phyloP scores from a whole-genome alignment of 2,888 invertebrate genomes.

The Celastrina argiolus region DNA sequence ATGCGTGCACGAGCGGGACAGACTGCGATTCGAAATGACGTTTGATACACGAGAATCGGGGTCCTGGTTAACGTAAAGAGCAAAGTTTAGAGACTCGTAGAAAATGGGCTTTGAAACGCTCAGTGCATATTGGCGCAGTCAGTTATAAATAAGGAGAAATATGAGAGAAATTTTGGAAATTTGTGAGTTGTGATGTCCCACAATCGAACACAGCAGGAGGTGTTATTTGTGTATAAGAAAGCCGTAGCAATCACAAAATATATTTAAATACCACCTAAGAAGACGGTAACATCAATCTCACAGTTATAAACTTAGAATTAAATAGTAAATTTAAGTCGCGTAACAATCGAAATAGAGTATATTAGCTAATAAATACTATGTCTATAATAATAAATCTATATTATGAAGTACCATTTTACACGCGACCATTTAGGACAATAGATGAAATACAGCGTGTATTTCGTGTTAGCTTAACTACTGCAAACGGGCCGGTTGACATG shows the following conservation, averaged over 20 bases:
- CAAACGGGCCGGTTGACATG: constrained; percentile 32
- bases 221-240: background rate
- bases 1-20: too few species aligned
- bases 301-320: background rate
- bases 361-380: too few species aligned
- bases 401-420: background rate
- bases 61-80: too few species aligned
- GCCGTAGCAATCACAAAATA: background rate
- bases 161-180: background rate
- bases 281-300: background rate
- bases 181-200: background rate
- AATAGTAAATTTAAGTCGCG: background rate
- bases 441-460: background rate
- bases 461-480: constrained; percentile 13
- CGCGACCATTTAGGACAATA: background rate
- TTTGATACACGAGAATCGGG: too few species aligned
- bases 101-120: too few species aligned
- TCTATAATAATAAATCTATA: too few species aligned
- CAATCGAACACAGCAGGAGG: background rate
- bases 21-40: too few species aligned
- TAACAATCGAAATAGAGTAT: too few species aligned
- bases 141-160: background rate
- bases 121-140: background rate
- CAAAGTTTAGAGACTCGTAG: too few species aligned
- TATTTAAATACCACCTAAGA: background rate